These are phyloP conservation scores for Platerodrilus igneus DNA, from an alignment of 2,888 invertebrate genomes.

Conservation along the genomic window DNA sequence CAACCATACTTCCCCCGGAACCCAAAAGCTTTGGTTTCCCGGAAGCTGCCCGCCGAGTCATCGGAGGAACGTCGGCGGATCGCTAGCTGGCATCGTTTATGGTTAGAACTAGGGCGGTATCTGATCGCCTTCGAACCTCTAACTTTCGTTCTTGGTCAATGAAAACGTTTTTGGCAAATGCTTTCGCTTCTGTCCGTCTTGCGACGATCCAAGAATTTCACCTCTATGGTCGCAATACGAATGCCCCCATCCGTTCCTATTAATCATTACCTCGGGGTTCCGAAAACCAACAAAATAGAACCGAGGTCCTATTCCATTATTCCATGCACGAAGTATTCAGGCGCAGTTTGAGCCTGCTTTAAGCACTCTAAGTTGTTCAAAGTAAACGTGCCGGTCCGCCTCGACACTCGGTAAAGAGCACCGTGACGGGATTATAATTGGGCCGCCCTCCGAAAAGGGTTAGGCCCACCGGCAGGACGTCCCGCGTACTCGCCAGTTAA, in stretches of 20 bases:
- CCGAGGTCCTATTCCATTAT: slow-evolving; percentile 60
- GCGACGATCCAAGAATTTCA: slow-evolving; percentile 56
- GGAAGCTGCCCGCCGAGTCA: slow-evolving; percentile 52
- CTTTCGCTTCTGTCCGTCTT: slow-evolving; percentile 62
- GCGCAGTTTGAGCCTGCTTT: slow-evolving; percentile 54
- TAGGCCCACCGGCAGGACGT: slow-evolving; percentile 39
- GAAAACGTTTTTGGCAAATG: slow-evolving; percentile 66
- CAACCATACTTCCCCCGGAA: slow-evolving; percentile 60
- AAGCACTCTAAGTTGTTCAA: slow-evolving; percentile 65
- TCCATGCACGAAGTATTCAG: slow-evolving; percentile 54
- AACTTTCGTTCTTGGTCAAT: slow-evolving; percentile 65
- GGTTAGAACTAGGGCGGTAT: slow-evolving; percentile 54
- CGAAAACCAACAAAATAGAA: slow-evolving; percentile 61
- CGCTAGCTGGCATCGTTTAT: slow-evolving; percentile 62
- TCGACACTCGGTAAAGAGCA: slow-evolving; percentile 48
- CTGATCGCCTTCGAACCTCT: slow-evolving; percentile 61
- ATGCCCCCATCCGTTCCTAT: slow-evolving; percentile 55
- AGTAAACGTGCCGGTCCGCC: slow-evolving; percentile 55
- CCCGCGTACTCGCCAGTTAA: slow-evolving; percentile 28
- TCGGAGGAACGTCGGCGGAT: slow-evolving; percentile 56
- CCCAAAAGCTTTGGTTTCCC: slow-evolving; percentile 53
- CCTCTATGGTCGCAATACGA: slow-evolving; percentile 55
- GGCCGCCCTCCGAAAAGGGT: slow-evolving; percentile 32
- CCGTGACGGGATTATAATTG: slow-evolving; percentile 33
- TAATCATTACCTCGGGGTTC: slow-evolving; percentile 58